Evolutionary conservation across 2,113 vertebrate genomes (phyloP).

Genomic region (Felis catus): DNA sequence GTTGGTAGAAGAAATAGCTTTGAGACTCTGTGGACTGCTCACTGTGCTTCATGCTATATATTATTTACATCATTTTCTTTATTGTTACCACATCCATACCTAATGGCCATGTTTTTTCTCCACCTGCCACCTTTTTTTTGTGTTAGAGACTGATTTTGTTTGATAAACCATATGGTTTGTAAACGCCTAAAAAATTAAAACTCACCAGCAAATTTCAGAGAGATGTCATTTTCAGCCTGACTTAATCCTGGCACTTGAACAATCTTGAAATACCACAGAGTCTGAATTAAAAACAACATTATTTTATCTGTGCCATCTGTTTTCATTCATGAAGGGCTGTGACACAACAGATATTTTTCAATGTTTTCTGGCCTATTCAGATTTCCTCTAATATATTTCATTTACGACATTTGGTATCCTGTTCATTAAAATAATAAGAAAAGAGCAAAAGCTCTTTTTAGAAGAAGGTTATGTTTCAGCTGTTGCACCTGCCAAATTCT

Average conservation of each 20-base stretch:
- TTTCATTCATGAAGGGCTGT: slow-evolving; percentile 7
- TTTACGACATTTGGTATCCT: slow-evolving; percentile 44
- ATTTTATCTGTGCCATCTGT: slow-evolving; percentile 48
- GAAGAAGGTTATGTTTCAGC: background rate
- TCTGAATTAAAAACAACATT: slow-evolving; percentile 48
- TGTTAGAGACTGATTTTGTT: slow-evolving; percentile 6
- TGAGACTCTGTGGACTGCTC: background rate
- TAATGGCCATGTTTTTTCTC: background rate
- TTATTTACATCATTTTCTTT: background rate
- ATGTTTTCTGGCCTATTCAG: background rate
- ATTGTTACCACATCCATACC: background rate
- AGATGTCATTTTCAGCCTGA: slow-evolving; percentile 4
- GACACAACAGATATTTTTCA: background rate
- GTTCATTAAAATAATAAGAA: slow-evolving; percentile 31
- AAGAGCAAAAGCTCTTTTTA: background rate
- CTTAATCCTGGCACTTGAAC: background rate
- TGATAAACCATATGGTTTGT: background rate
- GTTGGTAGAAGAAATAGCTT: background rate
- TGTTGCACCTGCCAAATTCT: background rate
- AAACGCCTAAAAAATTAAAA: slow-evolving; percentile 41
- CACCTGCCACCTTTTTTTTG: background rate
- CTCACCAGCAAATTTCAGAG: background rate
- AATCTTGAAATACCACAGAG: slow-evolving; percentile 38
- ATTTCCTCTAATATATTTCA: slow-evolving; percentile 56
- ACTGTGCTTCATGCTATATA: background rate